Conservation (phyloP, 2,888 invertebrate species). For the Lathronympha strigana region DNA sequence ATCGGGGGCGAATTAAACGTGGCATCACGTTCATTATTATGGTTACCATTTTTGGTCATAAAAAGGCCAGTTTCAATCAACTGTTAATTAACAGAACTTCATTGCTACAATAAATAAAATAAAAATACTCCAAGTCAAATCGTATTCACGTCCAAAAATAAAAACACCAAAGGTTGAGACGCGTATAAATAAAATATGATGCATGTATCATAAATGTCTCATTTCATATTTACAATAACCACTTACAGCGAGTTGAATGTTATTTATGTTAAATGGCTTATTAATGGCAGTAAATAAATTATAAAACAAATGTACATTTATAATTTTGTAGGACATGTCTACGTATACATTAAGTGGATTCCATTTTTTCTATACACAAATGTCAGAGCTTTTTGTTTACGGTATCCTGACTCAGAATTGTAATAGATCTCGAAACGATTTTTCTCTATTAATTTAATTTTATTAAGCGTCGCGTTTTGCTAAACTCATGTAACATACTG, state of each 20-base stretch:
- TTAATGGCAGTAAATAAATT: conserved; percentile 52
- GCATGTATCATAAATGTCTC: conserved; percentile 42
- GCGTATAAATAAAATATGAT: conserved; percentile 48
- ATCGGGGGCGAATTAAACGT: no score
- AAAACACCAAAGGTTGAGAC: conserved; percentile 50
- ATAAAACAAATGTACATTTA: conserved; percentile 28
- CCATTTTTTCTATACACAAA: not conserved
- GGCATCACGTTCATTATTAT: no score
- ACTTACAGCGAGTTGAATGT: conserved; percentile 12
- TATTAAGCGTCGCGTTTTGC: no score
- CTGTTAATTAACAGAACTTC: not conserved
- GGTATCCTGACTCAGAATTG: not conserved
- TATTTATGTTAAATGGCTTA: conserved; percentile 34
- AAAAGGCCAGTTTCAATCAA: not conserved
- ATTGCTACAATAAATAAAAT: not conserved
- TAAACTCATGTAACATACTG: no score
- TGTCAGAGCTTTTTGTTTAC: not conserved
- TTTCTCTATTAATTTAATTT: no score
- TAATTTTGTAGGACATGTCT: conserved; percentile 33
- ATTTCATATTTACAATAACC: conserved; percentile 49
- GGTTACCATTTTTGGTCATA: no score
- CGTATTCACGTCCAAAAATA: conserved; percentile 44
- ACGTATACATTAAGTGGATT: not conserved
- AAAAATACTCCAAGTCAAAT: conserved; percentile 20
- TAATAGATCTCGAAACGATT: no score